Conservation (phyloP, 2,797 vertebrate species). For the Xenentodon cancila region DNA sequence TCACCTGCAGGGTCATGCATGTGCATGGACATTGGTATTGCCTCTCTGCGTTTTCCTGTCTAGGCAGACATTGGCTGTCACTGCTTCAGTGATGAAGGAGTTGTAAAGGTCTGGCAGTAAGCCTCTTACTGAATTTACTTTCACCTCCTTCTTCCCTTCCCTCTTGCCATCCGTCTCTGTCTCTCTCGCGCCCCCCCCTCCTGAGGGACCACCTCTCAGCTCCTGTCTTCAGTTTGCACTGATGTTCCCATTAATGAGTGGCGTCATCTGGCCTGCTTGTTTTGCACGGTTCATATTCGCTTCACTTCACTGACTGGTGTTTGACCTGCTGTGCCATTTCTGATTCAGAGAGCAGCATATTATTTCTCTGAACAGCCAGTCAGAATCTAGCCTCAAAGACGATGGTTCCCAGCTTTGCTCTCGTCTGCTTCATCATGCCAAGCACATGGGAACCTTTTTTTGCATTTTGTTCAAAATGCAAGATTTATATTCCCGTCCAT, state of each 20-base stretch:
- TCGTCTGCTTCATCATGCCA: neutral
- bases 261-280: constrained; percentile 60
- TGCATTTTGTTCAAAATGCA: constrained; percentile 7
- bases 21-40: constrained; percentile 21
- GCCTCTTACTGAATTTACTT: constrained; percentile 48
- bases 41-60: constrained; percentile 27
- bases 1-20: constrained; percentile 10
- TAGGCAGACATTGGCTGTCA: constrained; percentile 32
- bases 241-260: constrained; percentile 63
- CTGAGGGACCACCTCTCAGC: constrained; percentile 60
- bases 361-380: constrained; percentile 36
- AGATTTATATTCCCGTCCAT: constrained; percentile 8
- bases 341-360: constrained; percentile 43
- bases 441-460: constrained; percentile 6
- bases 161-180: constrained; percentile 10
- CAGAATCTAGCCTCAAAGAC: neutral
- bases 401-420: neutral
- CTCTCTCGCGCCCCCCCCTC: constrained; percentile 26
- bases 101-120: constrained; percentile 68
- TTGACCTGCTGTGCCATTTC: constrained; percentile 52
- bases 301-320: constrained; percentile 53
- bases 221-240: constrained; percentile 52
- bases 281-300: constrained; percentile 57
- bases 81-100: constrained; percentile 69
- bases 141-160: constrained; percentile 21